Conservation (phyloP, 2,888 invertebrate species). For the Pristionchus entomophagus region DNA sequence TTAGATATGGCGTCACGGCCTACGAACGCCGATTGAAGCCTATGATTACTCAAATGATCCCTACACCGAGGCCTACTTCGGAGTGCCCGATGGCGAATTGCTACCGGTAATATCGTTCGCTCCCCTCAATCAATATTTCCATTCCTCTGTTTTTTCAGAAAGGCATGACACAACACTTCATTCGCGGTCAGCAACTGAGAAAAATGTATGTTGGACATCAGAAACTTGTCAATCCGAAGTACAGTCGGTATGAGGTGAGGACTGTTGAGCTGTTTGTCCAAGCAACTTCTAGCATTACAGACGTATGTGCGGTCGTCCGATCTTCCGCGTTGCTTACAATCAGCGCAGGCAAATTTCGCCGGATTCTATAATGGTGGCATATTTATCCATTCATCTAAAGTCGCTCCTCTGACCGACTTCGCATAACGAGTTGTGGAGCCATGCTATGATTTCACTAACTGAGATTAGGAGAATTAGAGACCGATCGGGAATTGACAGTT, state of each 20-base stretch:
- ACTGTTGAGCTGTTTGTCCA: not conserved
- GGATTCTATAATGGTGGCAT: constrained; percentile 17
- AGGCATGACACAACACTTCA: constrained; percentile 32
- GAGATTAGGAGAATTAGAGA: too few species aligned
- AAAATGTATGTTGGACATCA: not conserved
- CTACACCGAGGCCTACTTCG: not conserved
- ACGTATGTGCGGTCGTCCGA: not conserved
- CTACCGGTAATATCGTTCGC: not conserved
- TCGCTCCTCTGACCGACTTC: too few species aligned
- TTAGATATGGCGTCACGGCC: not conserved
- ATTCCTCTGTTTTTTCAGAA: not conserved
- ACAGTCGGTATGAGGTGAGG: not conserved
- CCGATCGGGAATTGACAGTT: too few species aligned
- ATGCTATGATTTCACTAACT: too few species aligned
- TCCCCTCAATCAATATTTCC: not conserved
- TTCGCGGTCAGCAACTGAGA: constrained; percentile 3
- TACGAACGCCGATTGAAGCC: not conserved
- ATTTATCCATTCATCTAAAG: not conserved
- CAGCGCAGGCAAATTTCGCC: not conserved
- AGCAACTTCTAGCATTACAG: not conserved
- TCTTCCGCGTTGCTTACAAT: constrained; percentile 28
- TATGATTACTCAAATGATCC: constrained; percentile 5
- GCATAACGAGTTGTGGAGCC: too few species aligned
- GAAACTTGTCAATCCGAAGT: not conserved
- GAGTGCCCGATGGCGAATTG: not conserved